Conservation (phyloP, 2,113 vertebrate genomes). For the Telmatochromis sp. region DNA sequence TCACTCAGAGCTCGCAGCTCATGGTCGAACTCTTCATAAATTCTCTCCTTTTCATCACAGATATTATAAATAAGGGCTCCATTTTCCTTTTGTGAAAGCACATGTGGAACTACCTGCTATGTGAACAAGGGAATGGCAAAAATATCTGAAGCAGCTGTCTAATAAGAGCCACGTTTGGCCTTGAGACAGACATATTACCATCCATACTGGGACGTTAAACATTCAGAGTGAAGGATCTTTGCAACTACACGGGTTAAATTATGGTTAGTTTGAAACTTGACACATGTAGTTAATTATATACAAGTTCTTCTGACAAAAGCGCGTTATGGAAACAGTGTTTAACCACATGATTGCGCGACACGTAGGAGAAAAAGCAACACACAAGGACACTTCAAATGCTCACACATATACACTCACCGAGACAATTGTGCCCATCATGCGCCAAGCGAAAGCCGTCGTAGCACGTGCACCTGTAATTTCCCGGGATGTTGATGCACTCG, state of each 20-base stretch:
- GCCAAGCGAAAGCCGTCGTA: conserved; percentile 95
- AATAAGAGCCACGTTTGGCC: not conserved
- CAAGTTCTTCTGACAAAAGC: not conserved
- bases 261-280: not conserved
- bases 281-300: not conserved
- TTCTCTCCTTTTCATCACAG: conserved; percentile 21
- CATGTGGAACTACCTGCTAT: conserved; percentile 3
- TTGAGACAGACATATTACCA: conserved; percentile 25
- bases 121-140: conserved; percentile 1
- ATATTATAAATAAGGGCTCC: not conserved
- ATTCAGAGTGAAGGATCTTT: conserved; percentile 11
- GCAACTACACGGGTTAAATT: not conserved
- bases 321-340: not conserved
- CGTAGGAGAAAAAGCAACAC: not conserved
- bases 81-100: conserved; percentile 11
- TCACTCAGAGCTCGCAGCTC: conserved; percentile 23
- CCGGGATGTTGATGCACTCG: conserved; percentile 95
- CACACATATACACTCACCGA: conserved; percentile 73
- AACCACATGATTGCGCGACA: not conserved
- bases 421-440: conserved; percentile 93
- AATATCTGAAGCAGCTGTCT: not conserved
- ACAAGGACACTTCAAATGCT: not conserved
- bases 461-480: conserved; percentile 96
- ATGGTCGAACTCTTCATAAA: conserved; percentile 56
- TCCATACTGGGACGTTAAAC: not conserved